Evolutionary conservation across 2,888 invertebrate genomes (phyloP).

Genomic region (Leptinotarsa haldemani): DNA sequence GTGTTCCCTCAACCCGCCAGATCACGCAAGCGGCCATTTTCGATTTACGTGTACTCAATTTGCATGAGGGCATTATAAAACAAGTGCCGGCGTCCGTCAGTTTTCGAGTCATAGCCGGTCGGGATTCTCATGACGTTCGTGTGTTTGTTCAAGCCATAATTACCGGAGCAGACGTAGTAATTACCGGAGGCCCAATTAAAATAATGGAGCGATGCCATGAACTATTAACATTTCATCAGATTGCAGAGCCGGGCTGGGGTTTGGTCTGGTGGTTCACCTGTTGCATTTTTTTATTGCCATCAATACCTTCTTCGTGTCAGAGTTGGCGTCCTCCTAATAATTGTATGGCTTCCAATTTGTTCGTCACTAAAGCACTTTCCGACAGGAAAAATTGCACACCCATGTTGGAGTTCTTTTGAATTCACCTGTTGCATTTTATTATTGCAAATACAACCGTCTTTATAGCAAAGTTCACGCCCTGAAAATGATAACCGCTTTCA

Average conservation of each 20-base stretch:
- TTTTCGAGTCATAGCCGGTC: slow-evolving; percentile 49
- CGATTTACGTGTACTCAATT: slow-evolving; percentile 32
- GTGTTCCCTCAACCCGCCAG: background rate
- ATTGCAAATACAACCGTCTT: too few relatives aligned
- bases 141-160: slow-evolving; percentile 65
- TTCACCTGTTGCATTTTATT: too few relatives aligned
- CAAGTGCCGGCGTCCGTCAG: slow-evolving; percentile 36
- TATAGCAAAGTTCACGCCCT: too few relatives aligned
- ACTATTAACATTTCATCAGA: slow-evolving; percentile 66
- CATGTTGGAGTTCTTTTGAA: too few relatives aligned
- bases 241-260: slow-evolving; percentile 23
- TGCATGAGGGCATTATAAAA: slow-evolving; percentile 41
- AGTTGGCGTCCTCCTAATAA: too few relatives aligned
- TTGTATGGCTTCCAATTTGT: too few relatives aligned
- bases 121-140: slow-evolving; percentile 60
- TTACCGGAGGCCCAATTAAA: slow-evolving; percentile 66
- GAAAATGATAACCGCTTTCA: too few relatives aligned
- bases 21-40: slow-evolving; percentile 20
- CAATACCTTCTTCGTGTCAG: too few relatives aligned
- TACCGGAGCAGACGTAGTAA: slow-evolving; percentile 64
- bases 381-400: too few relatives aligned
- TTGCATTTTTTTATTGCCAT: too few relatives aligned
- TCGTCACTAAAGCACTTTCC: too few relatives aligned
- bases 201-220: slow-evolving; percentile 67
- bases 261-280: too few relatives aligned